Evolutionary conservation across 2,888 invertebrate genomes (phyloP).

Genomic region (Leptogaster cylindrica): DNA sequence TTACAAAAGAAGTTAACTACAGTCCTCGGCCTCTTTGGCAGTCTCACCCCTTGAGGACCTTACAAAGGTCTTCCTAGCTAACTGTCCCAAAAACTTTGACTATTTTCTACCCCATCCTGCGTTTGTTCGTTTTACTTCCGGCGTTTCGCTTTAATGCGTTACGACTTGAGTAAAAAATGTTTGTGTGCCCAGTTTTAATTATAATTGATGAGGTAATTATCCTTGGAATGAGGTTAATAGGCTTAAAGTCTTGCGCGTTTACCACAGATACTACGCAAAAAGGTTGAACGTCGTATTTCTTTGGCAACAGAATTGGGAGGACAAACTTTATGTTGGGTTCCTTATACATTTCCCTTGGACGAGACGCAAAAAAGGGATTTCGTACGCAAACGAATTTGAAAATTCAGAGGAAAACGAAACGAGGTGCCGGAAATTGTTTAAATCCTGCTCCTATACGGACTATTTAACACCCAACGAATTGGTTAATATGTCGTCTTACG

Average conservation of each 20-base stretch:
- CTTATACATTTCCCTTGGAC: neutral
- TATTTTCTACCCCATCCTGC: neutral
- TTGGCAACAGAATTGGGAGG: neutral
- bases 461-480: too few relatives aligned
- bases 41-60: neutral
- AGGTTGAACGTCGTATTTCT: constrained; percentile 36
- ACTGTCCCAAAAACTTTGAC: constrained; percentile 35
- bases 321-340: constrained; percentile 2
- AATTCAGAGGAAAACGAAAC: constrained; percentile 10
- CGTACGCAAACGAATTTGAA: constrained; percentile 10
- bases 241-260: constrained; percentile 38
- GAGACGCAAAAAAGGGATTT: too few relatives aligned
- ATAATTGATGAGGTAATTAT: constrained; percentile 43
- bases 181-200: constrained; percentile 33
- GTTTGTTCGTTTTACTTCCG: neutral
- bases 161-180: constrained; percentile 10
- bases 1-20: neutral
- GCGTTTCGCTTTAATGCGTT: neutral
- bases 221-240: constrained; percentile 41
- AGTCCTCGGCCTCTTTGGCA: neutral
- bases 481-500: too few relatives aligned
- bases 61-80: neutral
- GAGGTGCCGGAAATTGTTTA: too few relatives aligned
- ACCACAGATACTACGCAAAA: constrained; percentile 24
- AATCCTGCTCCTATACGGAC: too few relatives aligned